Evolutionary conservation across 2,888 invertebrate species (phyloP), one percentile per base, ranked within the genome.

Genomic region (Drosophila kambysellisi): DNA sequence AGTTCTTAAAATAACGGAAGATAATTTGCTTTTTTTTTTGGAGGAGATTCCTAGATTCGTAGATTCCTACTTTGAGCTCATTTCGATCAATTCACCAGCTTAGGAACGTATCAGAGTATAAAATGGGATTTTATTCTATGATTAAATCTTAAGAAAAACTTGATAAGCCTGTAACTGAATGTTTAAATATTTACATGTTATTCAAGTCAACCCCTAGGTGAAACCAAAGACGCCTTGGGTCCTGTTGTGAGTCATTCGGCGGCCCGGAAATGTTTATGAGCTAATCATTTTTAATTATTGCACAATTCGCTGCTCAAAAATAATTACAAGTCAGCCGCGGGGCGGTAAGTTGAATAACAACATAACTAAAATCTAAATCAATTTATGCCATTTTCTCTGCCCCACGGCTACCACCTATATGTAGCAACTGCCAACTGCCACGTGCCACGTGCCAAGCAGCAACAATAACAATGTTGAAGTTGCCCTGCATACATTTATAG

Each of bases 281-380:
- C 74, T 88, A 84, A 84, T 84, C 74, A 80, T 77, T 88, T 84
- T 76, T 84, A 84, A 84, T 84, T 85, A 85, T 70, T 76, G 64
- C 65, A 69, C 77, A 86, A 81, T 67, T 67, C 53, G 30, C 46
- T 85, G 83, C 78, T 75, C 59, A 76, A 76, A 83, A 84, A 82
- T 85, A 84, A 88, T 88, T 85, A 84, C 76, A 67, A 67, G 7
- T 54, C 17, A 9, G 65, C 72, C 48, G 48, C 33, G 63, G 70
- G 62, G 64, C 48, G 62, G 50, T 62, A 54, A 33, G 57, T 71
- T 65, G 62, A 70, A 64, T 71, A 66, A 78, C 68, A 86, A 83
- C 85, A 79, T 74, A 83, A 88, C 79, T 72, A 79, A 88, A 85
- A 81, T 88, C 76, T 86, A 88, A 85, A 86, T 85, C 84, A 88